Evolutionary conservation across 2,888 invertebrate species (phyloP).

Genomic region (Pterostichus niger): DNA sequence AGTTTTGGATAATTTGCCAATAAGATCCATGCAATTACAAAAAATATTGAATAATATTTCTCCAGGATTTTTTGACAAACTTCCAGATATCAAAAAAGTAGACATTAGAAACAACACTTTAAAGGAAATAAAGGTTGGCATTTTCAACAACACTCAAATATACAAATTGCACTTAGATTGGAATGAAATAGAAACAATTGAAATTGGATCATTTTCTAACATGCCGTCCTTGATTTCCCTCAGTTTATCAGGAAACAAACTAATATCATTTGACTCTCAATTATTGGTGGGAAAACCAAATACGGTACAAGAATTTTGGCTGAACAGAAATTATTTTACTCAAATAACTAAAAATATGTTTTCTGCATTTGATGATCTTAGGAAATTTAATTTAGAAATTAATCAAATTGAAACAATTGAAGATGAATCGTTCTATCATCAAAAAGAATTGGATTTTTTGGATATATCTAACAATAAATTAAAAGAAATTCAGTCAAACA

Average conservation of each 20-base stretch:
- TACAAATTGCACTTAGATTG: slow-evolving; percentile 20
- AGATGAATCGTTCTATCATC: background rate
- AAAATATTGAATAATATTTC: slow-evolving; percentile 1
- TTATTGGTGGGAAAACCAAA: slow-evolving; percentile 15
- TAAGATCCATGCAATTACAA: background rate
- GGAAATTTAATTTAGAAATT: slow-evolving; percentile 20
- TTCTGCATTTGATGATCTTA: background rate
- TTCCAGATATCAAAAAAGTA: background rate
- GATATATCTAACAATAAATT: slow-evolving; percentile 49
- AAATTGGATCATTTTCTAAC: slow-evolving; percentile 13
- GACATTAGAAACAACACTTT: slow-evolving; percentile 29
- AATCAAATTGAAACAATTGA: slow-evolving; percentile 37
- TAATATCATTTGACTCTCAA: slow-evolving; percentile 30
- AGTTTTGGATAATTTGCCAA: background rate
- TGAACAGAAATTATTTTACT: slow-evolving; percentile 17
- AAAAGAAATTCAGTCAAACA: background rate
- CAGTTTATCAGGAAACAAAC: slow-evolving; percentile 5
- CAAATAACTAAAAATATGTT: slow-evolving; percentile 3
- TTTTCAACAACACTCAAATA: slow-evolving; percentile 9
- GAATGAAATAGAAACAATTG: slow-evolving; percentile 42
- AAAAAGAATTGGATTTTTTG: background rate
- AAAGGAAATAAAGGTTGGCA: background rate
- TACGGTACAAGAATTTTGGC: background rate
- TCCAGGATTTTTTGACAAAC: background rate
- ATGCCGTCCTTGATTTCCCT: background rate